Percentiles rank a stretch among this genome's conserved stretches.
Evolutionary conservation across 2,797 vertebrate genomes (phyloP).

Genomic region (Paedocypris micromegethes): DNA sequence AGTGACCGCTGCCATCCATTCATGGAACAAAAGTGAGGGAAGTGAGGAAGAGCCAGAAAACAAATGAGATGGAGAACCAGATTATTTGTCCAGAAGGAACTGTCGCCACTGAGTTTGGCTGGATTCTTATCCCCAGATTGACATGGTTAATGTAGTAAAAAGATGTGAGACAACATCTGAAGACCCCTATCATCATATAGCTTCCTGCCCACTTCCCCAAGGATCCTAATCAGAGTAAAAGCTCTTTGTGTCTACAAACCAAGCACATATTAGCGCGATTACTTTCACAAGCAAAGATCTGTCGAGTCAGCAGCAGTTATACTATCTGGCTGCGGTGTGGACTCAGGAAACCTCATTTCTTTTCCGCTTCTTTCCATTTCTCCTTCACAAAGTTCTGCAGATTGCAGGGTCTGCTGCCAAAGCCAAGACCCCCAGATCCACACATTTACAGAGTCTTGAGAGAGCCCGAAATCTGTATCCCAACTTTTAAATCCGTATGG

Average conservation of each 20-base stretch:
- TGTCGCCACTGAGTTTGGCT: background rate
- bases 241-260: slow-evolving; percentile 32
- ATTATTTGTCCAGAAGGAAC: background rate
- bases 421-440: too few species aligned
- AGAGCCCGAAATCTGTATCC: too few species aligned
- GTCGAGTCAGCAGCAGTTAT: slow-evolving; percentile 31
- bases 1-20: slow-evolving; percentile 24
- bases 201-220: slow-evolving; percentile 2
- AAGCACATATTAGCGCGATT: slow-evolving; percentile 31
- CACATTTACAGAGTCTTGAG: too few species aligned
- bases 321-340: slow-evolving; percentile 35
- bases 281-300: slow-evolving; percentile 27
- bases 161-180: background rate
- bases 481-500: too few species aligned
- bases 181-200: background rate
- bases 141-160: too few species aligned
- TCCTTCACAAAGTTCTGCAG: slow-evolving; percentile 6
- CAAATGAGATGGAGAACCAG: slow-evolving; percentile 1
- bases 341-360: slow-evolving; percentile 44
- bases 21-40: slow-evolving; percentile 10
- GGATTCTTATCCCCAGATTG: too few species aligned
- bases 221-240: slow-evolving; percentile 43
- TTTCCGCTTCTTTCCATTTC: slow-evolving; percentile 14
- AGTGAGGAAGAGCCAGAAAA: slow-evolving; percentile 1
- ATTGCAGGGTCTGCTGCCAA: background rate